phyloP scores from a whole-genome alignment of 2,888 invertebrate species.

The Chalcosyrphus nemorum region DNA sequence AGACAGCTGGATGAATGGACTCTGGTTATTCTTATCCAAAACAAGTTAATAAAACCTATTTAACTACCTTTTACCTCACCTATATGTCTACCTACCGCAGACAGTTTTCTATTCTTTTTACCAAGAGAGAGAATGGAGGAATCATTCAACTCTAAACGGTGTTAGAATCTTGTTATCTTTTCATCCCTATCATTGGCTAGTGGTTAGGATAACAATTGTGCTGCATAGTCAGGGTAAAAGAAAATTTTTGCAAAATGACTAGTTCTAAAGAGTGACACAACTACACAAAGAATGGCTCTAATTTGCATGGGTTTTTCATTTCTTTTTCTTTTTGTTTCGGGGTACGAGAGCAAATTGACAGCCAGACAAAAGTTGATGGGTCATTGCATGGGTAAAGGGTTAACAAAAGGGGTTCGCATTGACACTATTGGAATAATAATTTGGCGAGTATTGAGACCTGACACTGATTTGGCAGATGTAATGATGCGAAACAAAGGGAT shows the following conservation, averaged over 20 bases:
- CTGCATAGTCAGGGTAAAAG: constrained; percentile 1
- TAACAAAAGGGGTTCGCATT: not conserved
- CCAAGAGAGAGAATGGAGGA: not conserved
- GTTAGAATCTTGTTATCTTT: not conserved
- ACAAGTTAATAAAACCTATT: constrained; percentile 15
- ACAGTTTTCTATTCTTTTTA: not conserved
- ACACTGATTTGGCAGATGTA: constrained; percentile 45
- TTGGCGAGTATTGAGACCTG: not conserved
- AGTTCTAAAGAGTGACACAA: constrained; percentile 9
- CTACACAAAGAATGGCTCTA: constrained; percentile 19
- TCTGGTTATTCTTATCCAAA: not conserved
- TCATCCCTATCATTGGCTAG: not conserved
- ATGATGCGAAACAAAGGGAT: constrained; percentile 21
- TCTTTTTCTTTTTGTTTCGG: too few species aligned
- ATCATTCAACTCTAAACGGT: not conserved
- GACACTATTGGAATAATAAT: not conserved
- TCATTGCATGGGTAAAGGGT: constrained; percentile 7
- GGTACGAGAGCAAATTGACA: constrained; percentile 23
- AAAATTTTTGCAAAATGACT: constrained; percentile 1
- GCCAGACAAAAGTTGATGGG: constrained; percentile 19
- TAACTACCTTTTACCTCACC: not conserved
- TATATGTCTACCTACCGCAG: constrained; percentile 38
- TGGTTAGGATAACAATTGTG: not conserved
- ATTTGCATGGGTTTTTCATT: constrained; percentile 33
- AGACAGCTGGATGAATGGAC: not conserved